phyloP scores from a whole-genome alignment of 2,113 vertebrate species.

The Xiphophorus couchianus region DNA sequence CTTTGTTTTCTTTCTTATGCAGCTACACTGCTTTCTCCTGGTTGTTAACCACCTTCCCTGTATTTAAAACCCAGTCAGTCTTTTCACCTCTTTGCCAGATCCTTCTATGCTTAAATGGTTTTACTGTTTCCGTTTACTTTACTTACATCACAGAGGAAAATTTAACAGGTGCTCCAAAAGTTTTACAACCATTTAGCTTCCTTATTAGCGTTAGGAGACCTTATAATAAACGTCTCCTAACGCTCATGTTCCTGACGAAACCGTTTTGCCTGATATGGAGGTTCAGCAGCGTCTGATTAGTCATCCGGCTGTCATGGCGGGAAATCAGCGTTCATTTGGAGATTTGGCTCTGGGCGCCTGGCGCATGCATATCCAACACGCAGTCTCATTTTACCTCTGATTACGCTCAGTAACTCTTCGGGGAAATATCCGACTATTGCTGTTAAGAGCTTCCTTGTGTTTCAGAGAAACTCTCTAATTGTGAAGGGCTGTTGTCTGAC shows the following conservation, averaged over 20 bases:
- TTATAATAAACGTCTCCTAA: neutral
- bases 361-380: slow-evolving; percentile 2
- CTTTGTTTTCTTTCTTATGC: too few relatives aligned
- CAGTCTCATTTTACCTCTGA: slow-evolving; percentile 20
- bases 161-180: neutral
- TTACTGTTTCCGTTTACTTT: neutral
- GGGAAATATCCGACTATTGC: slow-evolving; percentile 6
- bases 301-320: slow-evolving; percentile 8
- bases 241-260: slow-evolving; percentile 1
- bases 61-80: too few relatives aligned
- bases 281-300: slow-evolving; percentile 7
- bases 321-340: slow-evolving; percentile 18
- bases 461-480: slow-evolving; percentile 3
- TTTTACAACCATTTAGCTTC: neutral
- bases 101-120: too few relatives aligned
- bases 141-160: neutral
- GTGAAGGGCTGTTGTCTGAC: neutral
- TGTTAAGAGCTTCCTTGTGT: slow-evolving; percentile 13
- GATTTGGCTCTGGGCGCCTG: neutral
- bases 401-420: neutral
- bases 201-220: neutral
- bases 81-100: too few relatives aligned
- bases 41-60: too few relatives aligned
- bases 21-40: too few relatives aligned
- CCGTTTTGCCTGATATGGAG: slow-evolving; percentile 1